Conservation (phyloP, 2,113 vertebrate genomes). For the human region DNA sequence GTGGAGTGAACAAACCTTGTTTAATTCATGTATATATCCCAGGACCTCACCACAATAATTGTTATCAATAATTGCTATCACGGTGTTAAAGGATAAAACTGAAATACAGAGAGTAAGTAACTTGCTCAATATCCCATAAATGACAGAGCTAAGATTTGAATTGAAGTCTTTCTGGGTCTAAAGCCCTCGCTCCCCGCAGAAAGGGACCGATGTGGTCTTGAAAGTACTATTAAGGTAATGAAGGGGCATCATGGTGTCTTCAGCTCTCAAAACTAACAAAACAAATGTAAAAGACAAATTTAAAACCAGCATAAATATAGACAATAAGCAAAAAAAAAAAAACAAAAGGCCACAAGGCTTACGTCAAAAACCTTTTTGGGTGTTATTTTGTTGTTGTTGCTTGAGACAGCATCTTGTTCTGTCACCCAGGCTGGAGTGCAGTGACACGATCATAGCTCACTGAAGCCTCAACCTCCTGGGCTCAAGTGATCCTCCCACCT, state of each 20-base stretch:
- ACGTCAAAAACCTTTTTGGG: neutral
- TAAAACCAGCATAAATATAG: neutral
- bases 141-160: neutral
- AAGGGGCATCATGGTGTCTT: neutral
- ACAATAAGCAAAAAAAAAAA: neutral
- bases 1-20: neutral
- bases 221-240: neutral
- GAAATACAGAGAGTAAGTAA: neutral
- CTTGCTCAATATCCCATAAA: neutral
- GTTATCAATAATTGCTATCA: neutral
- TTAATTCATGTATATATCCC: neutral
- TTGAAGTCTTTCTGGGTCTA: neutral
- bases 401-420: too few relatives aligned
- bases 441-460: too few relatives aligned
- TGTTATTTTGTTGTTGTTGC: too few relatives aligned
- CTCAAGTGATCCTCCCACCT: too few relatives aligned
- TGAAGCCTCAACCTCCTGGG: too few relatives aligned
- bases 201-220: neutral
- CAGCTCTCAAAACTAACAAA: constrained; percentile 13
- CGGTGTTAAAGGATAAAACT: neutral
- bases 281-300: constrained; percentile 38
- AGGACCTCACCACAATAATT: neutral
- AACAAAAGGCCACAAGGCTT: neutral
- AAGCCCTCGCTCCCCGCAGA: neutral
- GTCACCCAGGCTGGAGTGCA: too few relatives aligned